Percentiles rank a stretch among this genome's conserved stretches.
These are phyloP conservation scores for Dunckerocampus dactyliophorus DNA, from an alignment of 2,113 vertebrate genomes.

Conservation along the genomic window DNA sequence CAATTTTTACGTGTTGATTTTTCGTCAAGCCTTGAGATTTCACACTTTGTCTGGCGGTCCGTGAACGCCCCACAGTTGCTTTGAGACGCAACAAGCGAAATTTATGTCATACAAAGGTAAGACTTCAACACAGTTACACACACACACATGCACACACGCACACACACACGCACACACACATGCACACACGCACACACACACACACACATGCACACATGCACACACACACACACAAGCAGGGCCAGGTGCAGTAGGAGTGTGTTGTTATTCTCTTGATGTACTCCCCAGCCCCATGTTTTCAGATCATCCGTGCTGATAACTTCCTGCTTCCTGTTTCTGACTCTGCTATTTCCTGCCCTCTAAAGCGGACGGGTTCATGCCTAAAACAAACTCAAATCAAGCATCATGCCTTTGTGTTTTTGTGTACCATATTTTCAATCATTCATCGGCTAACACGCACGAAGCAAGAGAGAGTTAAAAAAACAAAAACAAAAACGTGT, in stretches of 20 bases:
- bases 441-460: too few species aligned
- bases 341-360: slow-evolving; percentile 56
- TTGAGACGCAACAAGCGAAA: too few species aligned
- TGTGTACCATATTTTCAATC: too few species aligned
- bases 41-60: too few species aligned
- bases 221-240: slow-evolving; percentile 12
- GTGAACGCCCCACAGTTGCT: too few species aligned
- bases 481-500: too few species aligned
- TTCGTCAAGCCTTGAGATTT: too few species aligned
- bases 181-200: not conserved
- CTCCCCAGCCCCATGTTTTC: slow-evolving; percentile 60
- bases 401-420: not conserved
- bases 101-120: too few species aligned
- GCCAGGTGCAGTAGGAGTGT: slow-evolving; percentile 29
- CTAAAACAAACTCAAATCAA: slow-evolving; percentile 32
- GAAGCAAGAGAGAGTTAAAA: too few species aligned
- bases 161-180: slow-evolving; percentile 15
- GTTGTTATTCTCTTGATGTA: slow-evolving; percentile 67
- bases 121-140: too few species aligned
- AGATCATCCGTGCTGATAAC: slow-evolving; percentile 70
- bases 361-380: slow-evolving; percentile 34
- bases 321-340: slow-evolving; percentile 72
- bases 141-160: not conserved
- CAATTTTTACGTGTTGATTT: too few species aligned
- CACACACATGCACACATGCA: not conserved